Percentiles rank a stretch among this genome's conserved stretches.
Evolutionary conservation across 1,140 invertebrate species (phyloP).

Genomic region (Zaprionus inermis): DNA sequence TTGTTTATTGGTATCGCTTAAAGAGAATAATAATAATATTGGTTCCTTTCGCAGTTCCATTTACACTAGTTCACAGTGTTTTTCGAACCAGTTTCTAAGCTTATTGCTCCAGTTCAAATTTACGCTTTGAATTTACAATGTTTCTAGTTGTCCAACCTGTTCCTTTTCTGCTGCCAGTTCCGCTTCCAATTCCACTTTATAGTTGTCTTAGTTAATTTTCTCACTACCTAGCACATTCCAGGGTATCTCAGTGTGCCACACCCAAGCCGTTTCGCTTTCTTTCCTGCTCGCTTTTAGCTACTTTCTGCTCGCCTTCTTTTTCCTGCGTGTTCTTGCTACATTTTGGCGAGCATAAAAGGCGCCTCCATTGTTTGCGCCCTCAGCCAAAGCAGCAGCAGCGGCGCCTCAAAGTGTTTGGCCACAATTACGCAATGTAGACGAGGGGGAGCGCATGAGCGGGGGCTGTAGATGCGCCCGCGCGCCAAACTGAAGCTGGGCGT

Average conservation of each 20-base stretch:
- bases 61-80: too few relatives aligned
- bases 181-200: background rate
- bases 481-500: slow-evolving; percentile 25
- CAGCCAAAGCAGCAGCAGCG: slow-evolving; percentile 4
- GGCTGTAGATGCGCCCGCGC: background rate
- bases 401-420: slow-evolving; percentile 66
- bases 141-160: background rate
- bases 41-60: too few relatives aligned
- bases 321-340: slow-evolving; percentile 25
- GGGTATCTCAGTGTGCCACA: slow-evolving; percentile 4
- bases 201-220: too few relatives aligned
- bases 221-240: background rate
- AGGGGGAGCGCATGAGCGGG: background rate
- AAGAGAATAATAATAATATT: too few relatives aligned
- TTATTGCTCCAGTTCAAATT: too few relatives aligned
- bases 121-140: too few relatives aligned
- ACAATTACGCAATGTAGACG: slow-evolving; percentile 75
- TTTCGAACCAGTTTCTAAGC: too few relatives aligned
- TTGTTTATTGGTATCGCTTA: too few relatives aligned
- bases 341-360: slow-evolving; percentile 45
- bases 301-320: slow-evolving; percentile 39
- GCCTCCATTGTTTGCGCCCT: slow-evolving; percentile 63
- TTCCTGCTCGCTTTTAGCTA: slow-evolving; percentile 27
- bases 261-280: background rate
- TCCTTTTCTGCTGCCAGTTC: background rate